These are phyloP conservation scores for Phalloptychus januarius DNA, from an alignment of 2,797 vertebrate genomes.

Conservation along the genomic window DNA sequence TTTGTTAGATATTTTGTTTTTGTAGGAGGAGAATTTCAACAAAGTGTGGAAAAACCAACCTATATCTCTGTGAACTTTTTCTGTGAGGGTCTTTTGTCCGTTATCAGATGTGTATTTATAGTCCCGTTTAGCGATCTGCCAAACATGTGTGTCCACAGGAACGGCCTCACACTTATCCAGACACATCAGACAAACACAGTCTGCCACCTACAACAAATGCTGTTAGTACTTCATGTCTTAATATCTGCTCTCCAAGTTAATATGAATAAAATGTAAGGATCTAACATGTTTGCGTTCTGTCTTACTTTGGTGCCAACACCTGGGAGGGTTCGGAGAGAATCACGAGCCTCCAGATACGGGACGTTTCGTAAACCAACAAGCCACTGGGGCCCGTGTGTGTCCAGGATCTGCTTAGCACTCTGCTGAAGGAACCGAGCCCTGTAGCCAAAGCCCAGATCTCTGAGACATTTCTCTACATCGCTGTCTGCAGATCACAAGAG, in stretches of 20 bases:
- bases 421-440: slow-evolving; percentile 89
- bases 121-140: slow-evolving; percentile 91
- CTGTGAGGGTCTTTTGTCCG: slow-evolving; percentile 84
- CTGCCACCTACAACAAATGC: slow-evolving; percentile 84
- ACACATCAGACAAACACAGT: slow-evolving; percentile 94
- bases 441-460: slow-evolving; percentile 92
- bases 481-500: slow-evolving; percentile 73
- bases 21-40: background rate
- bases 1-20: slow-evolving; percentile 13
- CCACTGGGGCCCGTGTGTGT: slow-evolving; percentile 80
- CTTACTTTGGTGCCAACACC: slow-evolving; percentile 94
- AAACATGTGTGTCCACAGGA: slow-evolving; percentile 92
- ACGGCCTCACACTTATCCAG: slow-evolving; percentile 91
- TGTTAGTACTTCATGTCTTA: slow-evolving; percentile 5
- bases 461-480: slow-evolving; percentile 82
- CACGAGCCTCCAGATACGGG: slow-evolving; percentile 84
- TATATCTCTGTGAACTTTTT: slow-evolving; percentile 86
- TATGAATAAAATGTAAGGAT: background rate
- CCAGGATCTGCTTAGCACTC: slow-evolving; percentile 84
- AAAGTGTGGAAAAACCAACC: slow-evolving; percentile 76
- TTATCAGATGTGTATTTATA: slow-evolving; percentile 78
- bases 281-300: slow-evolving; percentile 29
- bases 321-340: slow-evolving; percentile 86
- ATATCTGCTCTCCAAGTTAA: background rate
- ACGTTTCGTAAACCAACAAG: slow-evolving; percentile 79